Conservation (phyloP, 2,888 invertebrate genomes). For the Sturmia bella region DNA sequence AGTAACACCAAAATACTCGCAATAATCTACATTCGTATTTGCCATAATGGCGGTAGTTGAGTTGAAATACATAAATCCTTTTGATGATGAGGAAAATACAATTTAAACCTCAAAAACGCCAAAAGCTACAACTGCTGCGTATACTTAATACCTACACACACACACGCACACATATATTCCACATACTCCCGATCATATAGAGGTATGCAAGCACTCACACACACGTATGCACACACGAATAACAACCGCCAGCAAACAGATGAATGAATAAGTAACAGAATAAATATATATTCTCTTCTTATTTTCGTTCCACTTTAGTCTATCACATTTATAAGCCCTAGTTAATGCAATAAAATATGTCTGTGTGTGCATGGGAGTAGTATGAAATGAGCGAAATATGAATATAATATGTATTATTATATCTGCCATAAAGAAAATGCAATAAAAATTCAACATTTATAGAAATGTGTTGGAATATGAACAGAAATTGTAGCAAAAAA, state of each 20-base stretch:
- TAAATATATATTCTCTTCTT: constrained; percentile 40
- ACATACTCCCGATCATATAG: constrained; percentile 10
- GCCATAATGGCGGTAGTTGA: constrained; percentile 33
- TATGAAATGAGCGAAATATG: constrained; percentile 38
- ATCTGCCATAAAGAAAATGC: background rate
- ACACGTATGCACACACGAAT: too few relatives aligned
- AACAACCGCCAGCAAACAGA: too few relatives aligned
- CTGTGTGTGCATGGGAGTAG: constrained; percentile 6
- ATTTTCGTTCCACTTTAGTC: constrained; percentile 5
- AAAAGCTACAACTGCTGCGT: constrained; percentile 26
- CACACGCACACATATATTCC: background rate
- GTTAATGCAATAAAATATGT: constrained; percentile 61
- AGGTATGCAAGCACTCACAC: too few relatives aligned
- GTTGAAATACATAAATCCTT: constrained; percentile 66
- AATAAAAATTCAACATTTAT: constrained; percentile 27
- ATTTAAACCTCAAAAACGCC: constrained; percentile 65
- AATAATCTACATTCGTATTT: constrained; percentile 29
- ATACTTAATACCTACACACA: constrained; percentile 26
- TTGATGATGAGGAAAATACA: constrained; percentile 67
- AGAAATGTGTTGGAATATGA: constrained; percentile 17
- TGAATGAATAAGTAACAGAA: constrained; percentile 36
- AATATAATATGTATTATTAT: constrained; percentile 18
- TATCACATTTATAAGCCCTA: constrained; percentile 55
- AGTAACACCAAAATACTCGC: constrained; percentile 6
- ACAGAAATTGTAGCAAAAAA: constrained; percentile 42